A percentile compares a stretch with the other conserved stretches of the same genome.
These are phyloP conservation scores for Anaspis maculata DNA, from an alignment of 2,888 invertebrate species.

Conservation along the genomic window DNA sequence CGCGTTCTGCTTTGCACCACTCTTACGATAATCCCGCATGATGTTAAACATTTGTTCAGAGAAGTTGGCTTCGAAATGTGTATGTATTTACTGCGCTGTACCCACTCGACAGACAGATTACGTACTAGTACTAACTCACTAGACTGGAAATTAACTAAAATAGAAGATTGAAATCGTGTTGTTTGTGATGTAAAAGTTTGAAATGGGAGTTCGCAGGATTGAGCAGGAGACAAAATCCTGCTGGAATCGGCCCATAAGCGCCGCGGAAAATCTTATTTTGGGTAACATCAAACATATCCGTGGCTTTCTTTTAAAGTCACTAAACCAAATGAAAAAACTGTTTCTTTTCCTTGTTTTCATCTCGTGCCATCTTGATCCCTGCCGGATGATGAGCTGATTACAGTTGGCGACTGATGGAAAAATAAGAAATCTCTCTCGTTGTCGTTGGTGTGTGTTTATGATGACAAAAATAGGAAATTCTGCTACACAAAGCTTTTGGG, in stretches of 20 bases:
- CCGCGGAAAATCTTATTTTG: slow-evolving; percentile 17
- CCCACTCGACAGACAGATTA: too few species aligned
- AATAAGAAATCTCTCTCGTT: slow-evolving; percentile 10
- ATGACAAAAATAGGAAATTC: too few species aligned
- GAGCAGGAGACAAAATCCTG: slow-evolving; percentile 8
- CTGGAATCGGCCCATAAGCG: slow-evolving; percentile 12
- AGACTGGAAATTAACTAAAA: slow-evolving; percentile 10
- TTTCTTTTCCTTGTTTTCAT: slow-evolving; percentile 20
- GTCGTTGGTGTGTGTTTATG: too few species aligned
- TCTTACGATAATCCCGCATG: slow-evolving; percentile 12
- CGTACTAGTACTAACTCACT: too few species aligned
- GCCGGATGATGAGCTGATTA: slow-evolving; percentile 24
- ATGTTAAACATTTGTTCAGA: slow-evolving; percentile 13
- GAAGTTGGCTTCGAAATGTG: not conserved
- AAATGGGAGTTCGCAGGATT: not conserved
- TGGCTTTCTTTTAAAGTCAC: slow-evolving; percentile 19
- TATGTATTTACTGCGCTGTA: slow-evolving; percentile 2
- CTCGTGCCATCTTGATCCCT: slow-evolving; percentile 18
- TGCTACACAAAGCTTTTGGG: too few species aligned
- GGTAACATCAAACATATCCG: slow-evolving; percentile 21
- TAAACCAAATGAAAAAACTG: slow-evolving; percentile 21
- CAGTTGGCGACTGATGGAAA: slow-evolving; percentile 3
- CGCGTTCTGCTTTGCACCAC: slow-evolving; percentile 13
- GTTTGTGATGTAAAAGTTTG: not conserved
- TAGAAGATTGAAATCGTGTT: too few species aligned